These are phyloP conservation scores for Orthosia gothica DNA, from an alignment of 2,888 invertebrate genomes.

Conservation along the genomic window DNA sequence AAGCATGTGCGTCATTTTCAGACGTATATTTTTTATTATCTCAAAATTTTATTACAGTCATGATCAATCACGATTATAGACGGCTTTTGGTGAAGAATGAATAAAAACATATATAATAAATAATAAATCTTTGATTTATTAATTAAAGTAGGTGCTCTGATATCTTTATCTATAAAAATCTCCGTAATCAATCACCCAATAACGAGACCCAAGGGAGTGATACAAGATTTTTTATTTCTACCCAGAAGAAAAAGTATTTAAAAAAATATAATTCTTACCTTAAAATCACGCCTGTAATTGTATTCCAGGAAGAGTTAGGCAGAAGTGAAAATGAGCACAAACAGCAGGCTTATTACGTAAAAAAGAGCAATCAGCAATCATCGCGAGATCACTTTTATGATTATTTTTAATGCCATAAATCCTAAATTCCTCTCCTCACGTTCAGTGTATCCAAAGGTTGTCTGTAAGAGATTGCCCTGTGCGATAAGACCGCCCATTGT, in stretches of 20 bases:
- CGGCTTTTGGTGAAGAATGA: neutral
- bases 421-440: no score
- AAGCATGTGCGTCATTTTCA: neutral
- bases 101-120: neutral
- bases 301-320: no score
- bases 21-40: neutral
- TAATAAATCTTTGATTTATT: conserved; percentile 7
- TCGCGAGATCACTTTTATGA: no score
- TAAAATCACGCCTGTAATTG: neutral
- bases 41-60: neutral
- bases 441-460: no score
- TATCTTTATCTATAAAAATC: conserved; percentile 1
- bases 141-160: conserved; percentile 5
- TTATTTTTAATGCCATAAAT: no score
- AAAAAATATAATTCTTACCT: neutral
- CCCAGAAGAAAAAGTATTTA: neutral
- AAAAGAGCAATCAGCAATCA: no score
- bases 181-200: conserved; percentile 28
- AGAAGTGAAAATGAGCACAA: no score
- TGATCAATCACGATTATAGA: conserved; percentile 20
- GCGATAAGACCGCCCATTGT: no score
- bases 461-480: no score
- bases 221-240: neutral
- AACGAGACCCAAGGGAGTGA: conserved; percentile 32
- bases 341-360: no score